Evolutionary conservation across 2,113 vertebrate genomes (phyloP).

Genomic region (Catharus fuscescens): DNA sequence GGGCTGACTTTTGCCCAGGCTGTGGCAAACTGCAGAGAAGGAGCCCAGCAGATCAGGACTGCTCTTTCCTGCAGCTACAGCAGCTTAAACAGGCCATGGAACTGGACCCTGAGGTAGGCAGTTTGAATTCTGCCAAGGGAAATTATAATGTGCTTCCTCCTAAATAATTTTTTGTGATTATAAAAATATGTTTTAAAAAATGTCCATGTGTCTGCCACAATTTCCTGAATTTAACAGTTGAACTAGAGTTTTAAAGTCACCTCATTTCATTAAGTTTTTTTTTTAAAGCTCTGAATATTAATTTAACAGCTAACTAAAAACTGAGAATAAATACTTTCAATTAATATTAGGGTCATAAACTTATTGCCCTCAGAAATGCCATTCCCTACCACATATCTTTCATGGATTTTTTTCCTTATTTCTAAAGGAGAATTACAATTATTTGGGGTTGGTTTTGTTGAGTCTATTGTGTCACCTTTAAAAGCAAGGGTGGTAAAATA

Average conservation of each 20-base stretch:
- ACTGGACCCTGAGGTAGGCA: not conserved
- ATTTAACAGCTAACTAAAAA: not conserved
- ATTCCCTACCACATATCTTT: not conserved
- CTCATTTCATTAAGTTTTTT: not conserved
- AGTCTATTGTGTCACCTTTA: not conserved
- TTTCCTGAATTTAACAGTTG: not conserved
- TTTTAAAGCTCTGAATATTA: not conserved
- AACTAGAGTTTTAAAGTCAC: not conserved
- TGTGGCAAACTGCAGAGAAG: not conserved
- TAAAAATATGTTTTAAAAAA: not conserved
- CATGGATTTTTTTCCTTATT: not conserved
- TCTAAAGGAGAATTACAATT: not conserved
- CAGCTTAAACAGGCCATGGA: slow-evolving; percentile 9
- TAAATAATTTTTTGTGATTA: not conserved
- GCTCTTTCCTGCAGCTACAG: not conserved
- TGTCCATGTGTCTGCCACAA: not conserved
- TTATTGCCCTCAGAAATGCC: not conserved
- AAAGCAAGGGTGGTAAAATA: not conserved
- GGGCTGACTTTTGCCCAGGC: not conserved
- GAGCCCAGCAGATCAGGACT: not conserved
- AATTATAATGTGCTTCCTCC: not conserved
- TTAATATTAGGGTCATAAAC: not conserved
- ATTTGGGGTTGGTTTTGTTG: not conserved
- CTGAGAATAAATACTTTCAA: not conserved
- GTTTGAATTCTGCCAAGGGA: not conserved